Evolutionary conservation across 2,888 invertebrate species (phyloP).

Genomic region (Folsomia candida): DNA sequence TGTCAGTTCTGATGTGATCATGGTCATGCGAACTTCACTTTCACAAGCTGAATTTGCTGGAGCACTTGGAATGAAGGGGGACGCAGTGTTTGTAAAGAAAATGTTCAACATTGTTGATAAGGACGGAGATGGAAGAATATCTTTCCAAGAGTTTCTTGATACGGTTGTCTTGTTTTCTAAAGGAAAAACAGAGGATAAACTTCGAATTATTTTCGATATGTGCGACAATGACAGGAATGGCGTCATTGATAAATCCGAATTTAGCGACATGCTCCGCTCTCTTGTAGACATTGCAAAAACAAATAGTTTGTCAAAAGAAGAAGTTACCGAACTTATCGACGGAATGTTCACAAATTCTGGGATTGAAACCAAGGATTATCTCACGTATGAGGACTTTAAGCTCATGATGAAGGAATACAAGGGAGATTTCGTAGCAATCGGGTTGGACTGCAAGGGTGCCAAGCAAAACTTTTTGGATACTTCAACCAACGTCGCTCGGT

Average conservation of each 20-base stretch:
- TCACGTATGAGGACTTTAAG: constrained; percentile 89
- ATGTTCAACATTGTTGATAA: constrained; percentile 98
- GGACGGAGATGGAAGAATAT: constrained; percentile 87
- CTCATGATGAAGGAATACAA: constrained; percentile 96
- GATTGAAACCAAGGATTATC: constrained; percentile 80
- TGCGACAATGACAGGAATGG: constrained; percentile 93
- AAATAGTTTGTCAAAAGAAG: constrained; percentile 79
- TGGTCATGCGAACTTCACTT: constrained; percentile 87
- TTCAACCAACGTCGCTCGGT: constrained; percentile 83
- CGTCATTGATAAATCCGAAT: constrained; percentile 87
- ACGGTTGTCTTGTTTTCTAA: constrained; percentile 88
- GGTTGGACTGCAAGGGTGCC: constrained; percentile 89
- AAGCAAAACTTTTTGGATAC: constrained; percentile 93
- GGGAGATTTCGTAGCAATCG: constrained; percentile 91
- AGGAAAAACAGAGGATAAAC: constrained; percentile 88
- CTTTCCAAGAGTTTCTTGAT: constrained; percentile 85
- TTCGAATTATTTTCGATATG: constrained; percentile 95
- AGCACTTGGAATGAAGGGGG: constrained; percentile 90
- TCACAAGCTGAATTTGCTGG: constrained; percentile 91
- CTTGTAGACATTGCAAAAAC: constrained; percentile 90
- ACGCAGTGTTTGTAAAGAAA: constrained; percentile 91
- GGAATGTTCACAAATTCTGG: constrained; percentile 94
- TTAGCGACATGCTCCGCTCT: constrained; percentile 89
- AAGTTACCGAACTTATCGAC: constrained; percentile 84
- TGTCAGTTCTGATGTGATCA: constrained; percentile 67